Evolutionary conservation across 2,888 invertebrate species (phyloP).

Genomic region (Panopea generosa): DNA sequence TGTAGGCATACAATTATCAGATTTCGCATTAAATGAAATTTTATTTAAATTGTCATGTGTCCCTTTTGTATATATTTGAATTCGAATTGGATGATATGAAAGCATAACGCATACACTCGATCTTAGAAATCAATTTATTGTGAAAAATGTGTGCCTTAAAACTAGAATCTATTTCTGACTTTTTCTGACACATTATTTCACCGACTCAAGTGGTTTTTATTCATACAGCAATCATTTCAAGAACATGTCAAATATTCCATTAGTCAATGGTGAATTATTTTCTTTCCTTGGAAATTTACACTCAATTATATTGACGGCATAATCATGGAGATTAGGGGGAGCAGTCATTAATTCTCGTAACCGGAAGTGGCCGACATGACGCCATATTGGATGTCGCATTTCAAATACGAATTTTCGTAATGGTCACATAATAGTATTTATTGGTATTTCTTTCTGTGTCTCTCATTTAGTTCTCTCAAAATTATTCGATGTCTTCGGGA

Average conservation of each 20-base stretch:
- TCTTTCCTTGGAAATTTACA: constrained; percentile 62
- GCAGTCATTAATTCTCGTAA: constrained; percentile 53
- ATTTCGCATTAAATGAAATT: too few species aligned
- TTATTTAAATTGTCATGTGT: too few species aligned
- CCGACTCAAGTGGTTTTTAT: not conserved
- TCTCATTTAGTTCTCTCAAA: too few species aligned
- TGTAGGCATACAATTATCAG: too few species aligned
- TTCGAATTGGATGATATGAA: too few species aligned
- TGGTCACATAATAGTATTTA: constrained; percentile 12
- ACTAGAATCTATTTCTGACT: too few species aligned
- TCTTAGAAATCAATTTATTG: too few species aligned
- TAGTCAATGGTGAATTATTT: constrained; percentile 64
- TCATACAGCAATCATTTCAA: constrained; percentile 51
- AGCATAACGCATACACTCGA: too few species aligned
- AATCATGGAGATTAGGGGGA: constrained; percentile 59
- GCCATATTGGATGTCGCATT: constrained; percentile 56
- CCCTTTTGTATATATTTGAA: too few species aligned
- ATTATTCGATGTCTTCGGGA: too few species aligned
- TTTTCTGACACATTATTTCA: not conserved
- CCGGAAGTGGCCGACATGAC: constrained; percentile 60
- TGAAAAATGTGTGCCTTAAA: too few species aligned
- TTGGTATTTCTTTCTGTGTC: too few species aligned
- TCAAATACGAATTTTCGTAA: constrained; percentile 46
- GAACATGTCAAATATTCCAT: constrained; percentile 63
- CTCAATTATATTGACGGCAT: constrained; percentile 65